Conservation (phyloP, 2,888 invertebrate species). For the Trichogramma dendrolimi region DNA sequence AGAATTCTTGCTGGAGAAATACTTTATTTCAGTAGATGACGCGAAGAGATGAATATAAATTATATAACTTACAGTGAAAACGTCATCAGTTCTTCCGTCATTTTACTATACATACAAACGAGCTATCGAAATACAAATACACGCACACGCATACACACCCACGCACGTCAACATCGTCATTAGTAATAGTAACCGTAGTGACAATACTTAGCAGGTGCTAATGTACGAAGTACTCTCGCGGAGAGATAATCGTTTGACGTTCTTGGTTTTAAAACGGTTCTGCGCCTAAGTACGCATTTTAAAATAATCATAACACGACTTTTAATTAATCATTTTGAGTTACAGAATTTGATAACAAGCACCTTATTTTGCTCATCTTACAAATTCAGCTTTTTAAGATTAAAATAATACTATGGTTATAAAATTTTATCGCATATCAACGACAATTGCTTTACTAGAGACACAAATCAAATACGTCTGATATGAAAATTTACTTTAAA, state of each 20-base stretch:
- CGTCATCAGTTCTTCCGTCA: constrained; percentile 23
- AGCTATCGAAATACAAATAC: constrained; percentile 11
- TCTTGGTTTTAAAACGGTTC: too few relatives aligned
- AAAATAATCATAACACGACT: too few relatives aligned
- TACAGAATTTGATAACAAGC: background rate
- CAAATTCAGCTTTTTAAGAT: constrained; percentile 29
- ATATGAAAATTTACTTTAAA: too few relatives aligned
- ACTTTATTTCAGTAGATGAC: too few relatives aligned
- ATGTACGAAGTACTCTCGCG: too few relatives aligned
- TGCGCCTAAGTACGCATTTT: too few relatives aligned
- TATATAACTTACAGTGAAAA: constrained; percentile 36
- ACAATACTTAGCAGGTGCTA: too few relatives aligned
- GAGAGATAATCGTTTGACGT: too few relatives aligned
- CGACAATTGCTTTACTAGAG: constrained; percentile 23
- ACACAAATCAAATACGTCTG: constrained; percentile 6
- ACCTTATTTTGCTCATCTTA: constrained; percentile 23
- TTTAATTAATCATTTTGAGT: constrained; percentile 13
- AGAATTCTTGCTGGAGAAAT: too few relatives aligned
- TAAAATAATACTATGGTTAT: constrained; percentile 34
- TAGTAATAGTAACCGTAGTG: too few relatives aligned
- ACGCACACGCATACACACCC: too few relatives aligned
- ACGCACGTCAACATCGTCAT: too few relatives aligned
- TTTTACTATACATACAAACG: constrained; percentile 23
- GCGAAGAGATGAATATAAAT: constrained; percentile 27
- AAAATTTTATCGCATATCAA: constrained; percentile 29